Base-by-base conservation (phyloP, 2,797 vertebrate species). In the Oryzias sinensis region DNA sequence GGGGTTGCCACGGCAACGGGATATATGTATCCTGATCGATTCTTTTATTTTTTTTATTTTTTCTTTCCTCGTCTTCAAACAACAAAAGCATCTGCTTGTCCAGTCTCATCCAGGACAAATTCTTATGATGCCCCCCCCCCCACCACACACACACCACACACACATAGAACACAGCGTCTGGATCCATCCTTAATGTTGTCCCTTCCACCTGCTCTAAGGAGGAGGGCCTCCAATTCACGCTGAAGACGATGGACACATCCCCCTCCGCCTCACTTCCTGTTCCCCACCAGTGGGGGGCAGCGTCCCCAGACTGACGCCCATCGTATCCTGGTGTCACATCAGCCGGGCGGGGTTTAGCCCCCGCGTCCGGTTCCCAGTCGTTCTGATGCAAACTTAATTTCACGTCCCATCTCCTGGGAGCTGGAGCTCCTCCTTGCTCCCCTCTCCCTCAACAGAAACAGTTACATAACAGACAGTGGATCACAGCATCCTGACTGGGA, bases 241-340 rank as follows among this genome's bases (percentile, higher is more conserved):
- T 37, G 55, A 53, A 43, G 53, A 45, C 25, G 42, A 42, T 53
- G n/a, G 45, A 7, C 14, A 16, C 16, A 40, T 64, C 48, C 43
- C 13, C 17, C 0, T 14, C 1, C 16, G 49, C 41, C 17, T 56
- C 62, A 72, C 56, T 82, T 78, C 54, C 66, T 29, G 37, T 5
- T 60, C 60, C 77, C 70, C 50, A 65, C 88, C 87, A 85, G 80
- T 70, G 56, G 87, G 79, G 56, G 86, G 86, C 82, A 81, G 72
- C 74, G 64, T 86, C 80, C 53, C 62, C 52, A 77, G 55, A 37
- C 61, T 55, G 51, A 27, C 59, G n/a, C 18, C 29, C 50, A 16
- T 57, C 47, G 48, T 49, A 29, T 17, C 37, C 50, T 56, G 2
- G 11, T 53, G 4, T 53, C 43, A 50, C 48, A 51, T 56, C 17